These are phyloP conservation scores for Pimephales promelas DNA, from an alignment of 2,113 vertebrate genomes.

Conservation along the genomic window DNA sequence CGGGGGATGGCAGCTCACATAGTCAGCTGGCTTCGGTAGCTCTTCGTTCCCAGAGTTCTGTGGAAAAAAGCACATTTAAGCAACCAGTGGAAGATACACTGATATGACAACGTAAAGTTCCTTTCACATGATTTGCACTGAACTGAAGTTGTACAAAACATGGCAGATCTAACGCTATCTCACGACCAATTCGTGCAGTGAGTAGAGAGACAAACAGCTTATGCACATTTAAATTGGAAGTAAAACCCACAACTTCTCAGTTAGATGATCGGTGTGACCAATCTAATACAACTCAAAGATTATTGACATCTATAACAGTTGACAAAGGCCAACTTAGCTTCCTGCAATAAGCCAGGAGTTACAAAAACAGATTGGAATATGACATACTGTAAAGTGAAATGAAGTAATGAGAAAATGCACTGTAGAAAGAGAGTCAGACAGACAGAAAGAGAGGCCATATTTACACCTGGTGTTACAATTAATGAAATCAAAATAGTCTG, in stretches of 20 bases:
- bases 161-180: too few relatives aligned
- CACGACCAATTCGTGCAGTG: too few relatives aligned
- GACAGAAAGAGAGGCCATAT: neutral
- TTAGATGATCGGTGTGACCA: neutral
- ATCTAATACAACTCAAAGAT: neutral
- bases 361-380: neutral
- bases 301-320: too few relatives aligned
- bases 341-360: neutral
- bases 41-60: slow-evolving; percentile 84
- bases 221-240: neutral
- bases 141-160: neutral
- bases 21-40: slow-evolving; percentile 79
- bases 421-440: neutral
- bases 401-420: neutral
- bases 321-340: neutral
- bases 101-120: neutral
- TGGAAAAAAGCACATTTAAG: slow-evolving; percentile 57
- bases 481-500: neutral
- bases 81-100: neutral
- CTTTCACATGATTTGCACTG: neutral
- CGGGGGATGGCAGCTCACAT: slow-evolving; percentile 78
- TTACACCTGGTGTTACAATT: neutral
- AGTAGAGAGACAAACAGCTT: neutral
- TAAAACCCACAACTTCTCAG: neutral
- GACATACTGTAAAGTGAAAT: neutral